Conservation (phyloP, 1,140 invertebrate species). For the Drosophila nigromelanica region DNA sequence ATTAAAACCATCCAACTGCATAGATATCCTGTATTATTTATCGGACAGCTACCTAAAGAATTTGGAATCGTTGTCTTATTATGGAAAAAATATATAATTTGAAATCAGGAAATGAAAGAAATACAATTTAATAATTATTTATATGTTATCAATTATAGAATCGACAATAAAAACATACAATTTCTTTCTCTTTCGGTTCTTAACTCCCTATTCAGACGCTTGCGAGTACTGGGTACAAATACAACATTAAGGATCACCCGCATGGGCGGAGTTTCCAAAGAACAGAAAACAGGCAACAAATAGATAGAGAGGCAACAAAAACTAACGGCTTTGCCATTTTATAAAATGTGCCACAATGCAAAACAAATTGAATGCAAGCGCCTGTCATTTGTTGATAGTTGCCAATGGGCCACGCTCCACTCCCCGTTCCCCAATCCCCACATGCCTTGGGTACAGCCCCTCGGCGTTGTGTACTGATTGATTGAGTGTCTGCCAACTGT, state of each 20-base stretch:
- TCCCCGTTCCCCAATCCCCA: neutral
- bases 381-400: constrained; percentile 43
- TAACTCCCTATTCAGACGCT: neutral
- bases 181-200: no score
- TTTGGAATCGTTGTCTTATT: no score
- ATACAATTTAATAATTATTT: no score
- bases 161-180: no score
- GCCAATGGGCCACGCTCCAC: neutral
- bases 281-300: constrained; percentile 5
- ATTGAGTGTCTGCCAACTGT: constrained; percentile 55
- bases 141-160: no score
- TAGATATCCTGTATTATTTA: constrained; percentile 18
- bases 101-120: no score
- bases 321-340: constrained; percentile 36
- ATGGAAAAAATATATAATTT: no score
- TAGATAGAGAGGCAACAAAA: constrained; percentile 18
- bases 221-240: neutral
- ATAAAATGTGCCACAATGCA: constrained; percentile 39
- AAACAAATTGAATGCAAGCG: constrained; percentile 41
- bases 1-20: neutral
- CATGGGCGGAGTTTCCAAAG: constrained; percentile 1
- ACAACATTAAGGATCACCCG: constrained; percentile 9
- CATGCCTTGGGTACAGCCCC: neutral
- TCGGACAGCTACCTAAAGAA: no score
- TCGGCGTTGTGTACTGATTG: constrained; percentile 50